phyloP scores from a whole-genome alignment of 2,888 invertebrate species.

The Chrysolina haemoptera region DNA sequence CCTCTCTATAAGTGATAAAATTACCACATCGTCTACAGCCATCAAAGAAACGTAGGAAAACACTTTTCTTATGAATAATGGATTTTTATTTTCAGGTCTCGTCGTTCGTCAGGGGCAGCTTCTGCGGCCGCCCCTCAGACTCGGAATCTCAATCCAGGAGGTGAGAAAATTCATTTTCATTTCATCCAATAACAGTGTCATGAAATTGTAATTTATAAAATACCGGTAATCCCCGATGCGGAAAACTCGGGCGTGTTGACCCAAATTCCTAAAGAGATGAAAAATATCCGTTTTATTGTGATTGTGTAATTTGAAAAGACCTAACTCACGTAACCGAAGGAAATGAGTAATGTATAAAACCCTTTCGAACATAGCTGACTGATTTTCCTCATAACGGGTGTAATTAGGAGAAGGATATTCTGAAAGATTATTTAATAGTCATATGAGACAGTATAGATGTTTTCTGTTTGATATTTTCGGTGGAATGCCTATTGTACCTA shows the following conservation, averaged over 20 bases:
- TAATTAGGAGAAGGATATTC: not conserved
- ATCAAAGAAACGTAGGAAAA: too few species aligned
- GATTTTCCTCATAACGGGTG: not conserved
- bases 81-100: slow-evolving; percentile 74
- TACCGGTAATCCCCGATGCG: not conserved
- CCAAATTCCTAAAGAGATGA: slow-evolving; percentile 3
- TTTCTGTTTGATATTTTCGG: too few species aligned
- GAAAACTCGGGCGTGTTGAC: not conserved
- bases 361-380: not conserved
- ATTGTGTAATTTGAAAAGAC: slow-evolving; percentile 1
- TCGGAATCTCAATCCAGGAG: slow-evolving; percentile 82
- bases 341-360: not conserved
- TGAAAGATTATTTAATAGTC: too few species aligned
- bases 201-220: not conserved
- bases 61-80: not conserved
- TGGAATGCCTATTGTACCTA: too few species aligned
- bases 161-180: slow-evolving; percentile 70
- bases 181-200: slow-evolving; percentile 7
- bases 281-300: slow-evolving; percentile 13
- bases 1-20: too few species aligned
- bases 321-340: not conserved
- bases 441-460: too few species aligned
- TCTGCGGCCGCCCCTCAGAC: slow-evolving; percentile 82
- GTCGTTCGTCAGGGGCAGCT: slow-evolving; percentile 83
- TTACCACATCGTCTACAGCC: too few species aligned